Evolutionary conservation across 2,797 vertebrate species (phyloP), one percentile per base, ranked within the genome.

Genomic region (Nasua narica): DNA sequence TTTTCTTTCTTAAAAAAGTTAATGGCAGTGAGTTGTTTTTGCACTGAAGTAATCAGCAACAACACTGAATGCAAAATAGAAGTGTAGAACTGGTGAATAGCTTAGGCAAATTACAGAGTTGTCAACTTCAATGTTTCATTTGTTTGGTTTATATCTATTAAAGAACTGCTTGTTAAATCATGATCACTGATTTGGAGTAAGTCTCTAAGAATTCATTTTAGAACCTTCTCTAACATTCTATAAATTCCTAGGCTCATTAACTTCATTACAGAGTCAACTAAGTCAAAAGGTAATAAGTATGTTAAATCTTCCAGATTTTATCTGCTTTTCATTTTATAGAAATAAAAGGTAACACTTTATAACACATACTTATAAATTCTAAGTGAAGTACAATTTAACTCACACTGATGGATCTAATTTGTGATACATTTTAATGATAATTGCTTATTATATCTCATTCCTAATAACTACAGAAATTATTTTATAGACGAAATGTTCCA

Each of bases 181-280:
- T 84, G 40, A 87, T 93, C 58, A 90, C n/a, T 94, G 43, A 89
- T 83, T 84, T 87, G 25, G 27, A 48, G 19, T 29, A 91, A 88
- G 76, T 96, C 52, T 92, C 12, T 14, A 87, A 62, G 29, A 85
- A 40, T 70, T 74, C 23, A 92, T 35, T 96, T 93, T 90, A 78
- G 72, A 93, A 69, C 14, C 40, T 72, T 84, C n/a, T 79, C 21
- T 88, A 96, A 87, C 21, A 91, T 48, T 62, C 13, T 54, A 37
- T 78, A 78, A 90, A 74, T 74, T 79, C 32, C 15, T 70, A 91
- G 76, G 37, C 86, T 96, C 74, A 93, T 86, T 76, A 74, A 94
- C 25, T 84, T 97, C 77, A 97, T 46, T 94, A 89, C 2, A 76
- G 72, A 84, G 93, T 85, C 14, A 96, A 87, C 21, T 52, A 77